phyloP scores from a whole-genome alignment of 2,797 vertebrate species.

The Sparus aurata region DNA sequence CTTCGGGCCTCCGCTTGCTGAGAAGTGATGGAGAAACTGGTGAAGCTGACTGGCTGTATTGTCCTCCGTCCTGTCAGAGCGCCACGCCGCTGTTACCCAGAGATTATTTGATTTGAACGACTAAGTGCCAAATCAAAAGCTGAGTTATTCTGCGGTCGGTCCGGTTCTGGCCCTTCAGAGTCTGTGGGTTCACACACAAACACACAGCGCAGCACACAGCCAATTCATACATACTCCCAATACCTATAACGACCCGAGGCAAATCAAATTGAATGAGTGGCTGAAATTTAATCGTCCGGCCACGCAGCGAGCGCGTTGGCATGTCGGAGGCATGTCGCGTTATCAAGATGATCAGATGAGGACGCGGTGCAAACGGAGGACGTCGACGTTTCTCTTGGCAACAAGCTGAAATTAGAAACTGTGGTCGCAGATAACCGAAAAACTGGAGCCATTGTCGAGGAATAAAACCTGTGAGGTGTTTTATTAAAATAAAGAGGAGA shows the following conservation, averaged over 20 bases:
- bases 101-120: conserved; percentile 26
- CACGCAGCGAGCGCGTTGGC: conserved; percentile 1
- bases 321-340: background rate
- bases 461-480: background rate
- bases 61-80: background rate
- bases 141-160: conserved; percentile 22
- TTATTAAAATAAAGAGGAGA: background rate
- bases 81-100: background rate
- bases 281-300: conserved; percentile 5
- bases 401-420: conserved; percentile 28
- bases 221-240: background rate
- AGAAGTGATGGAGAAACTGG: background rate
- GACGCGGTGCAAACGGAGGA: conserved; percentile 21
- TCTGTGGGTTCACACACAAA: conserved; percentile 3
- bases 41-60: conserved; percentile 2
- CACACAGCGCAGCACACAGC: background rate
- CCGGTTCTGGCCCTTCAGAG: background rate
- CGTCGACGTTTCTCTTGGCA: conserved; percentile 25
- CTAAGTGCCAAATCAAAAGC: conserved; percentile 29
- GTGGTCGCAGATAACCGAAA: background rate
- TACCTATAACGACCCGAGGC: background rate
- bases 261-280: background rate
- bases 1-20: background rate
- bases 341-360: background rate
- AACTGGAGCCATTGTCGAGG: background rate